Base-by-base conservation (phyloP, 2,797 vertebrate genomes). In the Zalophus californianus region DNA sequence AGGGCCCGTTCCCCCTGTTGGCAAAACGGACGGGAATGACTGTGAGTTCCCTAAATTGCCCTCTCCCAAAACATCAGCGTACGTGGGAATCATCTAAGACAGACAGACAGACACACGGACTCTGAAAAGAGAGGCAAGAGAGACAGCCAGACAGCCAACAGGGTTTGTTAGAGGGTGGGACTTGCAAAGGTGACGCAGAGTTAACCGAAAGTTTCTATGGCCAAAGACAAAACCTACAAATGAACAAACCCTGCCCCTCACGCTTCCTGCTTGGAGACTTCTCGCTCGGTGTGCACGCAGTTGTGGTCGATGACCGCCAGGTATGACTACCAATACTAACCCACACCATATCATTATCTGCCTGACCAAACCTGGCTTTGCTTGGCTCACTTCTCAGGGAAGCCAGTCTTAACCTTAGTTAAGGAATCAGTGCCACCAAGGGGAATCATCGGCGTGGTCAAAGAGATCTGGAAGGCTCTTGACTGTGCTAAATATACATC, bases 1-100 rank as follows among this genome's bases (percentile, higher is more conserved):
- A 27, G 99, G 99, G 0, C 99, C 99, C 0, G 99, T 99, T 96
- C 99, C 99, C 70, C 99, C 99, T 99, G 70, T 68, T 25, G 72
- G 35, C n/a, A 96, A 85, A 95, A 92, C 32, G 14, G 23, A 92
- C 44, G 58, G 18, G n/a, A 85, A 92, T 96, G 83, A 94, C 88
- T 38, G 70, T 62, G 44, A 54, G 54, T 58, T 75, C 70, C 77
- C 84, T 70, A 56, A 93, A 91, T 70, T 68, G 25, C 20, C 83
- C 18, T 96, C 80, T 94, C 75, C 44, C 14, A 2, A 91, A 84
- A 87, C 58, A 97, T 83, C 14, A 77, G 58, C 64, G 64, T 83
- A 92, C 58, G 72, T 95, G 64, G 56, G 35, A 83, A 72, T 83
- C 35, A 89, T 20, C 78, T 20, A 96, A 91, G 38, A 84, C 4